Percentiles rank a stretch among this genome's conserved stretches.
Evolutionary conservation across 2,888 invertebrate genomes (phyloP).

Genomic region (Alviniconcha strummeri): DNA sequence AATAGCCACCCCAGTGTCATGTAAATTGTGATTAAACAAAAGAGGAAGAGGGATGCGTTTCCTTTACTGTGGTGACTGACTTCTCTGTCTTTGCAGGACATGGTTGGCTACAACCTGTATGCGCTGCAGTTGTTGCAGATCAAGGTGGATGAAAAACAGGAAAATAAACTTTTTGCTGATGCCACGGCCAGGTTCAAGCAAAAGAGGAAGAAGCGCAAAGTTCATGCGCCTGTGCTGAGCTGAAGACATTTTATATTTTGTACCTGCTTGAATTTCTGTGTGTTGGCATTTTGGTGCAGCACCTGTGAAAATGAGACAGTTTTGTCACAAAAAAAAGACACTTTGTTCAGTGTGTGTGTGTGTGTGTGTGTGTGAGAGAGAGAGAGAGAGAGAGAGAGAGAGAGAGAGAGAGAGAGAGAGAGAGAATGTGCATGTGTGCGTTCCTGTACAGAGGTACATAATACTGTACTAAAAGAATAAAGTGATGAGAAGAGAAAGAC

Average conservation of each 20-base stretch:
- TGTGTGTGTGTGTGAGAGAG: not conserved
- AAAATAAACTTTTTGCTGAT: conserved; percentile 86
- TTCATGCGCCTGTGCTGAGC: conserved; percentile 3
- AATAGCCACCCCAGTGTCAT: no score
- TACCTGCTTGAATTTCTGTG: no score
- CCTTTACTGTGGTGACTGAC: no score
- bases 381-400: not conserved
- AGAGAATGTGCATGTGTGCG: not conserved
- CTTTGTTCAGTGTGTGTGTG: not conserved
- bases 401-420: not conserved
- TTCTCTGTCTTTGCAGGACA: conserved; percentile 79
- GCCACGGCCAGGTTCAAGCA: conserved; percentile 80
- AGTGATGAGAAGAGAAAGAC: not conserved
- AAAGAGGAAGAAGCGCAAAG: conserved; percentile 79
- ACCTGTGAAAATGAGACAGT: no score
- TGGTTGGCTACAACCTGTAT: conserved; percentile 89
- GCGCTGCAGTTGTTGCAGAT: conserved; percentile 86
- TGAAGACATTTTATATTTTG: not conserved
- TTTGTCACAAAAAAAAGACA: no score
- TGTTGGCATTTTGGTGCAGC: no score
- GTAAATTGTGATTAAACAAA: no score
- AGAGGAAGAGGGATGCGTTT: no score
- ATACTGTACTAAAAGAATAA: not conserved
- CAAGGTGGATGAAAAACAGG: conserved; percentile 84
- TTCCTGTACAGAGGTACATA: not conserved